These are phyloP conservation scores for Argopecten irradians DNA, from an alignment of 1,140 invertebrate genomes.

Conservation along the genomic window DNA sequence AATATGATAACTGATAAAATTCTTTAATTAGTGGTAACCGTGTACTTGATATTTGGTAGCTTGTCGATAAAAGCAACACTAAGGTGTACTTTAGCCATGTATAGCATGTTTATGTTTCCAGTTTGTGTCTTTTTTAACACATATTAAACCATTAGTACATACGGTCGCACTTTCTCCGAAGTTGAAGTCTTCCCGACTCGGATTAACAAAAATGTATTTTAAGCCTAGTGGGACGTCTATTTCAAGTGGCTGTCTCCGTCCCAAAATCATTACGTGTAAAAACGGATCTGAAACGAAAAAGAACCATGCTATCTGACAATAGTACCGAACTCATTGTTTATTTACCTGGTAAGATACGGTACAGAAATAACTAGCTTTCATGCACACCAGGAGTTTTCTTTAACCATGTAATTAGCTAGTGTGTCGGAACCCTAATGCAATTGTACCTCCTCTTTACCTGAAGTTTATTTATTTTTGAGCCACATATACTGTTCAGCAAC, in stretches of 20 bases:
- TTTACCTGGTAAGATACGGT: neutral
- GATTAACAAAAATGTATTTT: neutral
- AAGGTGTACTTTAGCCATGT: neutral
- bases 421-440: neutral
- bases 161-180: neutral
- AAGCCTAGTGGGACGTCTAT: neutral
- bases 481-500: too few species aligned
- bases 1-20: too few species aligned
- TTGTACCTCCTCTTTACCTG: neutral
- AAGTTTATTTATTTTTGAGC: neutral
- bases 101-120: too few species aligned
- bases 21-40: neutral
- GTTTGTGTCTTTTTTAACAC: neutral
- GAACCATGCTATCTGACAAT: neutral
- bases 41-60: neutral
- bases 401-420: neutral
- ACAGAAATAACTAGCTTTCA: neutral
- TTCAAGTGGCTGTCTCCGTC: neutral
- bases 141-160: neutral
- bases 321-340: neutral
- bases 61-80: neutral
- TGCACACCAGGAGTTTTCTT: neutral
- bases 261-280: neutral
- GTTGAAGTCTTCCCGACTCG: neutral
- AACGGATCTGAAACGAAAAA: neutral